Percentiles rank a stretch among this genome's conserved stretches.
phyloP scores from a whole-genome alignment of 2,888 invertebrate species.

The Dolichopus griseipennis region DNA sequence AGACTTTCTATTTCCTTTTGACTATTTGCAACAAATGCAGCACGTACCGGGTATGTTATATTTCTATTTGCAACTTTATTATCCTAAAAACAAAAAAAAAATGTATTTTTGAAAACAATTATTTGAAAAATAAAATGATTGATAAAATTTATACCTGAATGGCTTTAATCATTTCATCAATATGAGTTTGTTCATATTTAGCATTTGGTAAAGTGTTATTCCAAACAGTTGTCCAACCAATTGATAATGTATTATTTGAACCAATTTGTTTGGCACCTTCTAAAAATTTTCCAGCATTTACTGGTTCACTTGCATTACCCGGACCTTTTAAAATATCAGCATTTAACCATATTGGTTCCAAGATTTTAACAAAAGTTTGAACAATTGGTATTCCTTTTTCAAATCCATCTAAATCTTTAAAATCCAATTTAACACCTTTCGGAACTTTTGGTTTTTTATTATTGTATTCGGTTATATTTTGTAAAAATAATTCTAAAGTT shows the following conservation, averaged over 20 bases:
- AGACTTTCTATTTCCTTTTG: slow-evolving; percentile 48
- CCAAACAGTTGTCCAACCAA: slow-evolving; percentile 77
- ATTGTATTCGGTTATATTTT: slow-evolving; percentile 48
- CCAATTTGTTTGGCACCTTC: background rate
- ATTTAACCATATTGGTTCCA: slow-evolving; percentile 75
- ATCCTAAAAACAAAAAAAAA: slow-evolving; percentile 17
- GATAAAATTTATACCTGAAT: slow-evolving; percentile 40
- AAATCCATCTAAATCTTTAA: slow-evolving; percentile 70
- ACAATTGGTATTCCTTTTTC: slow-evolving; percentile 49
- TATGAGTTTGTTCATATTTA: slow-evolving; percentile 53
- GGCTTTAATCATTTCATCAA: slow-evolving; percentile 58
- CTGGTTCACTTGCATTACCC: slow-evolving; percentile 51
- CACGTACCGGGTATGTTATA: slow-evolving; percentile 73
- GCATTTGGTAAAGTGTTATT: slow-evolving; percentile 47
- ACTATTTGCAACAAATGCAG: slow-evolving; percentile 59
- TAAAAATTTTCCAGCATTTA: slow-evolving; percentile 44
- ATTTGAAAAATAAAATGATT: too few species aligned
- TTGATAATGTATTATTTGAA: slow-evolving; percentile 56
- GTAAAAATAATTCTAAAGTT: slow-evolving; percentile 62
- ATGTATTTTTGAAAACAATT: too few species aligned
- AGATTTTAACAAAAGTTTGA: slow-evolving; percentile 41
- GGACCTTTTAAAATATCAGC: slow-evolving; percentile 75
- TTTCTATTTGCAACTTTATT: slow-evolving; percentile 41
- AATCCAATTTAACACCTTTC: slow-evolving; percentile 83
- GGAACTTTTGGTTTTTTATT: slow-evolving; percentile 38